Evolutionary conservation across 2,113 vertebrate species (phyloP), one percentile per base, ranked within the genome.

Genomic region (Turnix velox): DNA sequence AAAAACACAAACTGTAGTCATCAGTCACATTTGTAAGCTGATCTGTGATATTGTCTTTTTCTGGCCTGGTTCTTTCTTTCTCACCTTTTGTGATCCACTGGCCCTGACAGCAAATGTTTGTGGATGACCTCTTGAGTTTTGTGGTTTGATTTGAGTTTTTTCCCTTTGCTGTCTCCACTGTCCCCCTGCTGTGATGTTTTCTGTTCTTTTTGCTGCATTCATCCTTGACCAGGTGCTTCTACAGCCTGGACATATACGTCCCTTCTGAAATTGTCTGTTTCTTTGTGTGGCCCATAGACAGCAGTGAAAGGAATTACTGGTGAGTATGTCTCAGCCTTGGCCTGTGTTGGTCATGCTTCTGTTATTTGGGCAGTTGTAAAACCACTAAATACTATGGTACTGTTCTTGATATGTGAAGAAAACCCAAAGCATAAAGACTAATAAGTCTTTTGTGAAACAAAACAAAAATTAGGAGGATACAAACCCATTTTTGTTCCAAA

Each of bases 151-250:
- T n/a, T 17, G 27, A 12, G 25, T 39, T 77, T n/a, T 43, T 54
- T 17, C 2, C 4, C 22, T 45, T 55, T 4, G 4, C 39, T 4
- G 4, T 39, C 40, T 63, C 17, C 7, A 6, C 7, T 11, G 6
- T n/a, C 27, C 10, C 15, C 14, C 3, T 1, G 27, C 35, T 1
- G 0, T n/a, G 37, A 48, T 77, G 27, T 58, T 62, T 82, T 84
- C 35, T 79, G 6, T 25, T 94, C 14, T 15, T 77, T 69, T 45
- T 81, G 13, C 55, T 74, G 16, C 27, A 22, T 71, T 67, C 2
- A 43, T 12, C 9, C 35, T 62, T 55, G 24, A 78, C 57, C n/a
- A 61, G 25, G 10, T 57, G 15, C 9, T 11, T 78, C 28, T 80
- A 37, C 24, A 73, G 57, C 9, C 61, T 67, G 51, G 18, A 57